phyloP scores from a whole-genome alignment of 2,888 invertebrate genomes.

The Abscondita cerata region DNA sequence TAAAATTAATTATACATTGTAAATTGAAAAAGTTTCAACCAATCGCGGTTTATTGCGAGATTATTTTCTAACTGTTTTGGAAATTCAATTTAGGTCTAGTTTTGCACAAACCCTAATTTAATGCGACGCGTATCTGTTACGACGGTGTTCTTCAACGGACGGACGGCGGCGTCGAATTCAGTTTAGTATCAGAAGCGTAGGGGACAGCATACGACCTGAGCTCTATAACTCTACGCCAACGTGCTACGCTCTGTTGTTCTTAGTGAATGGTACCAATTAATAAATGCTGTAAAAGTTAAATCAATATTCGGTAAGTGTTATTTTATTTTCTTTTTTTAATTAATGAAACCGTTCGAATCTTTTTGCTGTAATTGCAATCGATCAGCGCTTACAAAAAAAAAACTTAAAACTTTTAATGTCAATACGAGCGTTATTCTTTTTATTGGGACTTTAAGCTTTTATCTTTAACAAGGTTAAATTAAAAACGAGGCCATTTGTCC shows the following conservation, averaged over 20 bases:
- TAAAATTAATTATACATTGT: too few species aligned
- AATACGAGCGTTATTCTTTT: too few species aligned
- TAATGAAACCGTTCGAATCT: too few species aligned
- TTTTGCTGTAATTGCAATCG: too few species aligned
- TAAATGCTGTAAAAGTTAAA: not conserved
- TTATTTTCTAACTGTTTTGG: conserved; percentile 24
- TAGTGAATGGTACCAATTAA: not conserved
- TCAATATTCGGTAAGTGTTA: not conserved
- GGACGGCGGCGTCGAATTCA: conserved; percentile 26
- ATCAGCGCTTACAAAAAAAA: too few species aligned
- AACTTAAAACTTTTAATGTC: too few species aligned
- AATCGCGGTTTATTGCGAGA: too few species aligned
- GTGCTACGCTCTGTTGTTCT: conserved; percentile 3
- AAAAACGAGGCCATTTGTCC: too few species aligned
- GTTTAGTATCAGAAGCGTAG: conserved; percentile 34
- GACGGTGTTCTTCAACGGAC: conserved; percentile 23
- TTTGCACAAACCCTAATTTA: conserved; percentile 34
- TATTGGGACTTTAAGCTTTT: too few species aligned
- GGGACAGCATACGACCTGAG: conserved; percentile 24
- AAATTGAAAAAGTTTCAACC: too few species aligned
- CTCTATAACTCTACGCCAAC: conserved; percentile 16
- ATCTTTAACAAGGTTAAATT: too few species aligned
- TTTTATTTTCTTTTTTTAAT: not conserved
- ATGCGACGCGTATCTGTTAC: conserved; percentile 39
- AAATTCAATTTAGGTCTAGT: conserved; percentile 42